phyloP scores from a whole-genome alignment of 2,888 invertebrate species.

The Aleiodes alternator region DNA sequence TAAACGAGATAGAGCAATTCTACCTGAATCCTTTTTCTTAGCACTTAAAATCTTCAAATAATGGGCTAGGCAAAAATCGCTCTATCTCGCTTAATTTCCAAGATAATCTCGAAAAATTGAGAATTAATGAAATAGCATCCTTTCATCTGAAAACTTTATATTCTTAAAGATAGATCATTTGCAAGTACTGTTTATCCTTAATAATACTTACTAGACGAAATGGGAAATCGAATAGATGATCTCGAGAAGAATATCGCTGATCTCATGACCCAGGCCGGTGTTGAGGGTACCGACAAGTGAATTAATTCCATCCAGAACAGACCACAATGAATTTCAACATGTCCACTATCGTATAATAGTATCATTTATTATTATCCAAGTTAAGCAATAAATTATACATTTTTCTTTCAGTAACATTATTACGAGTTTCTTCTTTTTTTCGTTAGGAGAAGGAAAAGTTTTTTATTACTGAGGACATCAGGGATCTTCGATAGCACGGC shows the following conservation, averaged over 20 bases:
- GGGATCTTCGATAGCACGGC: slow-evolving; percentile 64
- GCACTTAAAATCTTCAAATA: too few relatives aligned
- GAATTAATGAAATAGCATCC: too few relatives aligned
- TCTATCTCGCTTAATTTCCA: too few relatives aligned
- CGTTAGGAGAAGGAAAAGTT: slow-evolving; percentile 51
- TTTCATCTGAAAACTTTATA: too few relatives aligned
- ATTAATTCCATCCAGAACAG: slow-evolving; percentile 17
- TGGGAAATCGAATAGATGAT: slow-evolving; percentile 98
- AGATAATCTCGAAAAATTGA: too few relatives aligned
- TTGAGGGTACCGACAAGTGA: slow-evolving; percentile 81
- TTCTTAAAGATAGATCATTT: too few relatives aligned
- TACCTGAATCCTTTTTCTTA: too few relatives aligned
- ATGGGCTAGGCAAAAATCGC: too few relatives aligned
- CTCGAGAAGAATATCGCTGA: slow-evolving; percentile 98
- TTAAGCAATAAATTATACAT: slow-evolving; percentile 25
- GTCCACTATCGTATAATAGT: neutral
- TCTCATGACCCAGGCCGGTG: slow-evolving; percentile 98
- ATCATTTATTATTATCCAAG: slow-evolving; percentile 20
- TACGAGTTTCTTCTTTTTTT: neutral
- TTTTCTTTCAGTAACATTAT: slow-evolving; percentile 4
- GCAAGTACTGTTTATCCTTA: slow-evolving; percentile 69
- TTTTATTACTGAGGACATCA: slow-evolving; percentile 62
- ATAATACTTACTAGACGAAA: slow-evolving; percentile 88
- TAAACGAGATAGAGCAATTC: too few relatives aligned
- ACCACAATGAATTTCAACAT: slow-evolving; percentile 2